Evolutionary conservation across 1,140 invertebrate genomes (phyloP).

Genomic region (Zophobas morio): DNA sequence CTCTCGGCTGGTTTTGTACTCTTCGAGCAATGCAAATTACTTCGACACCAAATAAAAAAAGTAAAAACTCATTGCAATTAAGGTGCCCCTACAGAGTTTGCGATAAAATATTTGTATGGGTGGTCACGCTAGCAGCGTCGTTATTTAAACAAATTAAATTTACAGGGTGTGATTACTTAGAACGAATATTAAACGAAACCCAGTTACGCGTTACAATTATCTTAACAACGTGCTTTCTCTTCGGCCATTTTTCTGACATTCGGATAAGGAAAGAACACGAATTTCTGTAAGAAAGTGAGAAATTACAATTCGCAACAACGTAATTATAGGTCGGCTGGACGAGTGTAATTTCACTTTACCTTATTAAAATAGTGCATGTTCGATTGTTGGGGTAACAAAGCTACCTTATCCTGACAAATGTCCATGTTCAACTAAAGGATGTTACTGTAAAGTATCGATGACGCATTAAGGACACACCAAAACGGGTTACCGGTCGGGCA

Average conservation of each 20-base stretch:
- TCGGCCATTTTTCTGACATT: slow-evolving; percentile 1
- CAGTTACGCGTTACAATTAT: slow-evolving; percentile 33
- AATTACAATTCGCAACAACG: slow-evolving; percentile 16
- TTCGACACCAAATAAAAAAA: neutral
- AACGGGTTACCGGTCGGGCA: neutral
- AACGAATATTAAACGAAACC: slow-evolving; percentile 17
- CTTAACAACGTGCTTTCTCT: slow-evolving; percentile 13
- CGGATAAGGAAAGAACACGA: slow-evolving; percentile 9
- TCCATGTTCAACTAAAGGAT: too few species aligned
- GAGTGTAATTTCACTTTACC: slow-evolving; percentile 17
- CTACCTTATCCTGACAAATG: too few species aligned
- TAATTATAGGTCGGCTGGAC: slow-evolving; percentile 6
- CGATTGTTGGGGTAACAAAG: neutral
- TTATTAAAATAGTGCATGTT: neutral
- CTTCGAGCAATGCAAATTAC: slow-evolving; percentile 34
- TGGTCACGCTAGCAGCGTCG: neutral
- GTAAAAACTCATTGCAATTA: too few species aligned
- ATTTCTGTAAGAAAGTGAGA: slow-evolving; percentile 38
- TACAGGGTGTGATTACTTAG: slow-evolving; percentile 18
- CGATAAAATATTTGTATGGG: neutral
- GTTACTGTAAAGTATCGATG: neutral
- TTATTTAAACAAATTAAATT: slow-evolving; percentile 27
- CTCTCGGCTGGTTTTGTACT: slow-evolving; percentile 12
- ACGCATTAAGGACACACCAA: slow-evolving; percentile 3
- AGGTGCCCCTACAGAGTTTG: too few species aligned